Percentiles rank a stretch among this genome's conserved stretches.
These are phyloP conservation scores for Dinothrombium tinctorium DNA, from an alignment of 1,140 invertebrate species.

Conservation along the genomic window DNA sequence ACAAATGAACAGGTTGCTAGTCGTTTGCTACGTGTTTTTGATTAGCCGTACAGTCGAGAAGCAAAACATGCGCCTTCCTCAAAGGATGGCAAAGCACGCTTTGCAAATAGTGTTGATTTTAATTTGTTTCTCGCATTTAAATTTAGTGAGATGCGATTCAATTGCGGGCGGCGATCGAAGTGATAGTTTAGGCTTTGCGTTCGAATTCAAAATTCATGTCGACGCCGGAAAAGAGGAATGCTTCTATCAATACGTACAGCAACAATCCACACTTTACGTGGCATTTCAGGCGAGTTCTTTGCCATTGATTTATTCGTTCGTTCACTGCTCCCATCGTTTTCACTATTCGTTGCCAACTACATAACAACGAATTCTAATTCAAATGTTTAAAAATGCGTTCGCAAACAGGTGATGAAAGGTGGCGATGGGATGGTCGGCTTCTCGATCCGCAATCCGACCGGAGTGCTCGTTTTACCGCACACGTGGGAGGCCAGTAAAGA, in stretches of 20 bases:
- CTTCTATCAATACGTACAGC: constrained; percentile 74
- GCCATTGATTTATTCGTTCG: not conserved
- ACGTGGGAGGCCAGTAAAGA: constrained; percentile 62
- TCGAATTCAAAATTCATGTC: constrained; percentile 53
- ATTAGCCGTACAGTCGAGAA: too few relatives aligned
- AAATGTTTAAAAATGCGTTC: not conserved
- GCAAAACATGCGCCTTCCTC: too few relatives aligned
- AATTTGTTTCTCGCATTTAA: too few relatives aligned
- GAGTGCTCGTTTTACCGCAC: constrained; percentile 60
- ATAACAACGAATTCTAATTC: not conserved
- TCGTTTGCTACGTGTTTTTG: too few relatives aligned
- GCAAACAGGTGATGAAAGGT: constrained; percentile 35
- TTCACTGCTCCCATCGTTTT: not conserved
- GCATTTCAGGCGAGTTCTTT: constrained; percentile 49
- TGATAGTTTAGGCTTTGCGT: constrained; percentile 1
- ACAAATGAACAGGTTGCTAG: too few relatives aligned
- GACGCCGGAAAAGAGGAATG: constrained; percentile 83
- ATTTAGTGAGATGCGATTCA: too few relatives aligned
- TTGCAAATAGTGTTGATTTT: too few relatives aligned
- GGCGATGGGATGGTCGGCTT: constrained; percentile 79
- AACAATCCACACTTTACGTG: constrained; percentile 72
- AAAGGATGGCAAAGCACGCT: too few relatives aligned
- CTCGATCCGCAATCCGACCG: constrained; percentile 58
- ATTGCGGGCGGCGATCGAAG: too few relatives aligned
- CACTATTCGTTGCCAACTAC: not conserved